phyloP scores from a whole-genome alignment of 2,888 invertebrate species.

The Stenolophus ochropezus region DNA sequence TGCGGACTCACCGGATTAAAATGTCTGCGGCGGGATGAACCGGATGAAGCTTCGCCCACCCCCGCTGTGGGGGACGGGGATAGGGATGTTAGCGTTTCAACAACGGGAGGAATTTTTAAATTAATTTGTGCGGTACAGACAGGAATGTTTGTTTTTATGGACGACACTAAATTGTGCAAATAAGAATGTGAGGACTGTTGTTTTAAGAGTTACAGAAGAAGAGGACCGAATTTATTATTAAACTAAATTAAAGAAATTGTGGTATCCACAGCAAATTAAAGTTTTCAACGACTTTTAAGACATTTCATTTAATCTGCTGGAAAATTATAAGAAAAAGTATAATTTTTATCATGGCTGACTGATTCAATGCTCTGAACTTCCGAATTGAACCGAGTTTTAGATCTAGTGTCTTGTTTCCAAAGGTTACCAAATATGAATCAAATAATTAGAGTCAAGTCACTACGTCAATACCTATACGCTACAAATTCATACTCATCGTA shows the following conservation, averaged over 20 bases:
- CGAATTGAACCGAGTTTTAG: too few species aligned
- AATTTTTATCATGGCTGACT: too few species aligned
- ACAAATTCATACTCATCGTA: too few species aligned
- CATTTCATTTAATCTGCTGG: too few species aligned
- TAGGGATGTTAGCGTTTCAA: not conserved
- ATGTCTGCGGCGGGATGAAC: slow-evolving; percentile 48
- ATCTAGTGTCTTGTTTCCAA: too few species aligned
- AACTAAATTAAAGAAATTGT: not conserved
- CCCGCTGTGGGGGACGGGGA: not conserved
- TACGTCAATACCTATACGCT: too few species aligned
- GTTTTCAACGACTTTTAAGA: too few species aligned
- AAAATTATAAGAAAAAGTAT: too few species aligned
- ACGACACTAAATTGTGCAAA: not conserved
- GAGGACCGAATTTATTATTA: not conserved
- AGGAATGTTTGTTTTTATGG: not conserved
- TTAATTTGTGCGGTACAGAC: slow-evolving; percentile 44
- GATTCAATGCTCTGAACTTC: too few species aligned
- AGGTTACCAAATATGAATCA: too few species aligned
- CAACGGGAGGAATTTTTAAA: slow-evolving; percentile 51
- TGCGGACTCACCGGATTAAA: slow-evolving; percentile 51
- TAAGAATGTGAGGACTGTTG: not conserved
- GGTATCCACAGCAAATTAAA: not conserved
- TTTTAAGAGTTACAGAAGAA: not conserved
- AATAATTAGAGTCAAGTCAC: too few species aligned
- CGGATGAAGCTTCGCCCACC: slow-evolving; percentile 15